Conservation (phyloP, 2,888 invertebrate genomes). For the Tillus elongatus region DNA sequence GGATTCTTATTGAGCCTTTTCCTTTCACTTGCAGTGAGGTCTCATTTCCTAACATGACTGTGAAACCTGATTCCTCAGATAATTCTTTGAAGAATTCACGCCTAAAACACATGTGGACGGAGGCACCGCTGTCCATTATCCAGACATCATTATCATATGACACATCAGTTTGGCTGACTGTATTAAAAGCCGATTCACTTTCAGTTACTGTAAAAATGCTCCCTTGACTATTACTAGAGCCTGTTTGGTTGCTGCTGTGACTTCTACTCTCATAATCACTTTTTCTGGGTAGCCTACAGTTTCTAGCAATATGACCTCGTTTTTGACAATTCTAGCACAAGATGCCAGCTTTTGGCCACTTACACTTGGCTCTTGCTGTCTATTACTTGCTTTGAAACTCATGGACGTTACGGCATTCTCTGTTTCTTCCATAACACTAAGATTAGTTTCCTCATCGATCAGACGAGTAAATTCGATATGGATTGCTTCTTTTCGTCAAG, state of each 20-base stretch:
- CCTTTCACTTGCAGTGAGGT: no score
- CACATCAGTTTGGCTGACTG: neutral
- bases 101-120: neutral
- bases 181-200: neutral
- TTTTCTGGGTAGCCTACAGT: neutral
- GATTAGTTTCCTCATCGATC: constrained; percentile 13
- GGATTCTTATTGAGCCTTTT: no score
- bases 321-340: constrained; percentile 10
- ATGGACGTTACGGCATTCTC: no score
- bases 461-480: constrained; percentile 14
- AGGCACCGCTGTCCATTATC: constrained; percentile 1
- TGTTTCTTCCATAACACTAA: constrained; percentile 5
- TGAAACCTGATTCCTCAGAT: neutral
- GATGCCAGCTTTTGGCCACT: no score
- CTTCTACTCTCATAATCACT: neutral
- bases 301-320: constrained; percentile 7
- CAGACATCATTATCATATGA: no score
- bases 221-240: neutral
- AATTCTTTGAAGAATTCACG: neutral
- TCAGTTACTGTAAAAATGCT: neutral
- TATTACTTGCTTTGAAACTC: no score
- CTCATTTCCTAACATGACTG: neutral
- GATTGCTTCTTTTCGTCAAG: no score
- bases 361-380: no score
- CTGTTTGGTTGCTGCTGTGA: neutral